These are phyloP conservation scores for Sarcophaga peregrina DNA, from an alignment of 1,140 invertebrate species.

Conservation along the genomic window DNA sequence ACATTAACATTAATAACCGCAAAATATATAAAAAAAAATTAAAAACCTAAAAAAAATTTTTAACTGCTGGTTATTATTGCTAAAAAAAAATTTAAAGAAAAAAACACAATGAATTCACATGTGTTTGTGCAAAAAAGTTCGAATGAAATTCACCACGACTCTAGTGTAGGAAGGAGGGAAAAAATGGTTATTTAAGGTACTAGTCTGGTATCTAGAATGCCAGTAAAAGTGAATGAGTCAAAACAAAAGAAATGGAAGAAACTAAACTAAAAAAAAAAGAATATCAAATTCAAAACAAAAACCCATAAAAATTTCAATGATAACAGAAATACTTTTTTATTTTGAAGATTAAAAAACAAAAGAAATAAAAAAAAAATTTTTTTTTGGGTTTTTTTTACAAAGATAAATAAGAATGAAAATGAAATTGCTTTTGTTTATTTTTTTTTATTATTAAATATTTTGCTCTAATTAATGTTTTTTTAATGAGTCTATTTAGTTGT, in stretches of 20 bases:
- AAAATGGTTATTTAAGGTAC: neutral
- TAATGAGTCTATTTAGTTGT: no score
- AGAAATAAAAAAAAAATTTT: no score
- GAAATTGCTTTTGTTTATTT: neutral
- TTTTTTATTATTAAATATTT: no score
- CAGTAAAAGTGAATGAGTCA: neutral
- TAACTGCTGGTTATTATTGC: neutral
- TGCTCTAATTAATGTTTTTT: no score
- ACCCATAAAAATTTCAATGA: neutral
- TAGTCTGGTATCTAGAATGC: no score
- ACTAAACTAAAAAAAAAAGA: no score
- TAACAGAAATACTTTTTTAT: neutral
- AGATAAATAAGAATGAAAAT: neutral
- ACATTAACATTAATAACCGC: neutral
- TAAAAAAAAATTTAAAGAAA: no score
- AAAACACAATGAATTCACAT: neutral
- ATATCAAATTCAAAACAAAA: neutral
- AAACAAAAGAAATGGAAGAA: no score
- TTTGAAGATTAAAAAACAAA: neutral
- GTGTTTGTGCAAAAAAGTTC: neutral
- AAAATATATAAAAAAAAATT: conserved; percentile 2
- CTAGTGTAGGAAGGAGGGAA: neutral
- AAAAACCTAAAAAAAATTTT: neutral
- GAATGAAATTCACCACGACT: neutral
- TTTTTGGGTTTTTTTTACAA: neutral